phyloP scores from a whole-genome alignment of 2,888 invertebrate species.

The Oeneis ivallda region DNA sequence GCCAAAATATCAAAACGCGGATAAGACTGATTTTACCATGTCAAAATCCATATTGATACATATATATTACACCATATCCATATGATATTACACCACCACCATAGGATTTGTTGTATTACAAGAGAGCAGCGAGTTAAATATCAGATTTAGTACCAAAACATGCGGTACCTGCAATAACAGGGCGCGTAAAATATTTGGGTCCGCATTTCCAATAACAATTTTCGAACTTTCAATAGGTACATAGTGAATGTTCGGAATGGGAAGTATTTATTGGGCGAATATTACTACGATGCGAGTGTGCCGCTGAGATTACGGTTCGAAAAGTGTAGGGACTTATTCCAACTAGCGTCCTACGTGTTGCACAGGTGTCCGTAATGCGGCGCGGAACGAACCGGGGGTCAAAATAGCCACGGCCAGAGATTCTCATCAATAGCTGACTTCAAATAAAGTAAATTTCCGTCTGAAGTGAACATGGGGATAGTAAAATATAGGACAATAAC shows the following conservation, averaged over 20 bases:
- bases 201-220: constrained; percentile 66
- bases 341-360: constrained; percentile 58
- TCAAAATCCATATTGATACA: too few species aligned
- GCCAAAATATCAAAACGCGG: too few species aligned
- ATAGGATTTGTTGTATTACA: constrained; percentile 5
- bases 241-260: constrained; percentile 60
- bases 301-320: constrained; percentile 61
- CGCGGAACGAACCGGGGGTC: constrained; percentile 59
- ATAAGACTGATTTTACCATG: too few species aligned
- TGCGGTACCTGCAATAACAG: constrained; percentile 45
- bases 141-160: constrained; percentile 34
- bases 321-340: constrained; percentile 52
- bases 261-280: constrained; percentile 76
- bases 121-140: constrained; percentile 14
- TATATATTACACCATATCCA: too few species aligned
- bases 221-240: constrained; percentile 60
- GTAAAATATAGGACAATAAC: neutral
- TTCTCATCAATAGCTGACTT: constrained; percentile 34
- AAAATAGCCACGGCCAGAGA: constrained; percentile 29
- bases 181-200: constrained; percentile 58
- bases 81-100: too few species aligned
- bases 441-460: constrained; percentile 14
- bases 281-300: constrained; percentile 62
- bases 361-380: constrained; percentile 75
- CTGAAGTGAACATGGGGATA: neutral